Evolutionary conservation across 1,140 invertebrate genomes (phyloP).

Genomic region (Galleria mellonella): DNA sequence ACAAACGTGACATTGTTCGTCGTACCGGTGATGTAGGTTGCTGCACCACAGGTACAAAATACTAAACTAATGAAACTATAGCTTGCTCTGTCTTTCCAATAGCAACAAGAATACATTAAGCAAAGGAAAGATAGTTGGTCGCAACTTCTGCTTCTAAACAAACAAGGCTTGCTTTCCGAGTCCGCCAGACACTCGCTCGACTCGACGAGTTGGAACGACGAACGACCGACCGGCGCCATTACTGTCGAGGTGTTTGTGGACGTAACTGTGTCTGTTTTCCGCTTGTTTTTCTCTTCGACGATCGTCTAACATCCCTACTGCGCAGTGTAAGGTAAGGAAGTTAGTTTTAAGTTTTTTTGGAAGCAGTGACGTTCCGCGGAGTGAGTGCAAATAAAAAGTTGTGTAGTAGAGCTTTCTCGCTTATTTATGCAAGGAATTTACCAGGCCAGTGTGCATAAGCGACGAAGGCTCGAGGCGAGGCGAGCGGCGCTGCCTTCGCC

Average conservation of each 20-base stretch:
- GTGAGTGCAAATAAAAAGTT: conserved; percentile 43
- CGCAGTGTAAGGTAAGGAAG: conserved; percentile 69
- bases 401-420: conserved; percentile 55
- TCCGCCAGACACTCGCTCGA: conserved; percentile 30
- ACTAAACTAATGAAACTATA: conserved; percentile 18
- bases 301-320: conserved; percentile 65
- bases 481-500: conserved; percentile 54
- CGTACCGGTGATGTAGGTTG: conserved; percentile 66
- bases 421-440: conserved; percentile 73
- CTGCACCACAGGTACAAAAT: conserved; percentile 55
- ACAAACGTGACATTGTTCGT: conserved; percentile 63
- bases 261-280: conserved; percentile 64
- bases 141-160: conserved; percentile 53
- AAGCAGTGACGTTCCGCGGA: conserved; percentile 49
- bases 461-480: conserved; percentile 52
- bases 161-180: conserved; percentile 67
- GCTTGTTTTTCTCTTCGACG: conserved; percentile 57
- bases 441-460: conserved; percentile 56
- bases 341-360: conserved; percentile 50
- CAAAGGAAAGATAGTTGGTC: conserved; percentile 16
- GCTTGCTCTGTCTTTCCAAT: conserved; percentile 23
- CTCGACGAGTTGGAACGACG: conserved; percentile 47
- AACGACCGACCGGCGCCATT: conserved; percentile 58
- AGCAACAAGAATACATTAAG: conserved; percentile 10
- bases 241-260: conserved; percentile 57